A percentile compares a stretch with the other conserved stretches of the same genome.
These are phyloP conservation scores for Aphyosemion australe DNA, from an alignment of 2,113 vertebrate species.

Conservation along the genomic window DNA sequence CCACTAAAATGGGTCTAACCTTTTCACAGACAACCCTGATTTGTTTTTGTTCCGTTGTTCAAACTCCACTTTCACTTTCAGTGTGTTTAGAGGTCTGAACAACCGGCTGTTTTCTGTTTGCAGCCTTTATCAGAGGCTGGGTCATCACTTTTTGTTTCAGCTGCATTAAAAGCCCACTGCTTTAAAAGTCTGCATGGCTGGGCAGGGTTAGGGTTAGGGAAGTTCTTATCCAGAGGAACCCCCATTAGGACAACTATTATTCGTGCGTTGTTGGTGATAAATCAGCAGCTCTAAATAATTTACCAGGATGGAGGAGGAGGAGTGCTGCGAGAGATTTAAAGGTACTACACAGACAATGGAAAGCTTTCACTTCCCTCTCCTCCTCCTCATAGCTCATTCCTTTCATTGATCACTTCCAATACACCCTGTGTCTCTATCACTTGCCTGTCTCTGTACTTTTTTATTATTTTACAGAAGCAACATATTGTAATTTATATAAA, in stretches of 20 bases:
- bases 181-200: slow-evolving; percentile 40
- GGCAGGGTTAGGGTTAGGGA: slow-evolving; percentile 14
- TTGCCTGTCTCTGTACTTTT: background rate
- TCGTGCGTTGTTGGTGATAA: slow-evolving; percentile 69
- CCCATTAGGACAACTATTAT: slow-evolving; percentile 59
- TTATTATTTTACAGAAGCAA: background rate
- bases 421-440: slow-evolving; percentile 13
- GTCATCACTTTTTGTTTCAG: slow-evolving; percentile 1
- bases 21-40: background rate
- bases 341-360: slow-evolving; percentile 34
- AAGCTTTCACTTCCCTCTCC: slow-evolving; percentile 25
- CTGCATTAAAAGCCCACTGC: slow-evolving; percentile 30
- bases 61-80: no score
- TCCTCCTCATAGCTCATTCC: background rate
- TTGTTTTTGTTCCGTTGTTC: no score
- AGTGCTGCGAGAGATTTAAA: slow-evolving; percentile 53
- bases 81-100: background rate
- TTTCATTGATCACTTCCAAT: slow-evolving; percentile 2
- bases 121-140: background rate
- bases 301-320: slow-evolving; percentile 45
- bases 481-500: background rate
- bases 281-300: slow-evolving; percentile 75
- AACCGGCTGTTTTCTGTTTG: background rate
- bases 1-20: background rate
- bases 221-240: slow-evolving; percentile 25